Conservation (phyloP, 2,113 vertebrate genomes). For the Scopus umbretta region DNA sequence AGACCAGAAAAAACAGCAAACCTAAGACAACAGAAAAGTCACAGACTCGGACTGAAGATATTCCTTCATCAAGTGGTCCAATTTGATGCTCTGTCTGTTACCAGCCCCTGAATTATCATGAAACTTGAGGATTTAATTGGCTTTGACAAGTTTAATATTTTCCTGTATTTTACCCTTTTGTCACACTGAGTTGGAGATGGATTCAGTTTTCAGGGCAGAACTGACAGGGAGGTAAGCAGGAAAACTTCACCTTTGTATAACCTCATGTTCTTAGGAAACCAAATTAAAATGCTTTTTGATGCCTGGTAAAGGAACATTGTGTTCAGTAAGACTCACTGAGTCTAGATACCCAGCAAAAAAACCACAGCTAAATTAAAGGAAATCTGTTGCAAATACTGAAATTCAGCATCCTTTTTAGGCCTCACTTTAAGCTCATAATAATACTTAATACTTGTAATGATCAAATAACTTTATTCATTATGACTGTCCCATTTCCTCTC, state of each 20-base stretch:
- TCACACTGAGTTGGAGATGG: not conserved
- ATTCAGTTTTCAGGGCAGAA: not conserved
- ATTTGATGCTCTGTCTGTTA: not conserved
- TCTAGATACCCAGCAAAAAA: not conserved
- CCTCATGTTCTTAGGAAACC: not conserved
- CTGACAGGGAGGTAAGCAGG: not conserved
- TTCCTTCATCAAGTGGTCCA: not conserved
- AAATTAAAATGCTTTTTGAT: not conserved
- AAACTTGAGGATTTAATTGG: not conserved
- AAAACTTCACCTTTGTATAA: not conserved
- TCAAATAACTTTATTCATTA: not conserved
- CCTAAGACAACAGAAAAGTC: not conserved
- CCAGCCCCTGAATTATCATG: not conserved
- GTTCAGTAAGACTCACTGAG: not conserved
- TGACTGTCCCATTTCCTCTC: not conserved
- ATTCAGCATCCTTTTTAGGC: not conserved
- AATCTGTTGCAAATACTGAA: not conserved
- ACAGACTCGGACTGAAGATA: not conserved
- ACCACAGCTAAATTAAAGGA: not conserved
- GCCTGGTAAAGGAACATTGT: not conserved
- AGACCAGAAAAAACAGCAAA: not conserved
- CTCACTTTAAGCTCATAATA: not conserved
- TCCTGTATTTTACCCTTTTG: not conserved
- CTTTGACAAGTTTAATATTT: not conserved
- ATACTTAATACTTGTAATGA: not conserved